These are phyloP conservation scores for Synergus laeviventris DNA, from an alignment of 2,888 invertebrate genomes.

Conservation along the genomic window DNA sequence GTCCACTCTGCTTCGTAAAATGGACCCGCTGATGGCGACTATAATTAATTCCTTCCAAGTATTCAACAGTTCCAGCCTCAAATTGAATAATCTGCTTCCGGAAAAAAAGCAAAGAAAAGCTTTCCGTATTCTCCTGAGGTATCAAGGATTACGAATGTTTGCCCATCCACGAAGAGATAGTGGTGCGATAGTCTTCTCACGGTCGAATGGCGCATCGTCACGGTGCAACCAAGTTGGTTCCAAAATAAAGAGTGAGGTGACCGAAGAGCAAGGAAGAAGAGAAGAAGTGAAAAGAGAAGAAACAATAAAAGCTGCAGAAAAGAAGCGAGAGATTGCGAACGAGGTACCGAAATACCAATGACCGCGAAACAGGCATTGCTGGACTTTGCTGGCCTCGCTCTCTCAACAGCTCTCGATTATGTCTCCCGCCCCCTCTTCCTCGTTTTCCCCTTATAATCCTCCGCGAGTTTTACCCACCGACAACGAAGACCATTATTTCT, in stretches of 20 bases:
- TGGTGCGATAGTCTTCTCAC: constrained; percentile 35
- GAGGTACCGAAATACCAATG: constrained; percentile 37
- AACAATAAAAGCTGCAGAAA: constrained; percentile 28
- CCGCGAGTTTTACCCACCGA: constrained; percentile 47
- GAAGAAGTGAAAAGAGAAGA: background rate
- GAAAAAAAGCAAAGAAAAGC: background rate
- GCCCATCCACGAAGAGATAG: constrained; percentile 28
- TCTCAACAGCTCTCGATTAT: constrained; percentile 9
- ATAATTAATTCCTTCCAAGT: constrained; percentile 18
- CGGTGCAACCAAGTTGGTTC: constrained; percentile 24
- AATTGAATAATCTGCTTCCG: background rate
- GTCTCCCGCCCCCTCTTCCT: constrained; percentile 17
- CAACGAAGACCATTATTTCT: constrained; percentile 61
- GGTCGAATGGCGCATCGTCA: constrained; percentile 37
- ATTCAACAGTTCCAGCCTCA: background rate
- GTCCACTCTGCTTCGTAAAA: background rate
- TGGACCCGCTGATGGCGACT: background rate
- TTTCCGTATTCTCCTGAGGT: background rate
- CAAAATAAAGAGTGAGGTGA: background rate
- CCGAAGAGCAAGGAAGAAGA: background rate
- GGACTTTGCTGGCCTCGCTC: constrained; percentile 37
- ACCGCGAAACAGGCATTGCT: constrained; percentile 37
- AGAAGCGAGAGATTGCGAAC: constrained; percentile 33
- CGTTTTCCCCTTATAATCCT: background rate
- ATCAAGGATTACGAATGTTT: constrained; percentile 22